Percentiles rank a stretch among this genome's conserved stretches.
Evolutionary conservation across 2,113 vertebrate species (phyloP).

Genomic region (Ptychochromis oligacanthus): DNA sequence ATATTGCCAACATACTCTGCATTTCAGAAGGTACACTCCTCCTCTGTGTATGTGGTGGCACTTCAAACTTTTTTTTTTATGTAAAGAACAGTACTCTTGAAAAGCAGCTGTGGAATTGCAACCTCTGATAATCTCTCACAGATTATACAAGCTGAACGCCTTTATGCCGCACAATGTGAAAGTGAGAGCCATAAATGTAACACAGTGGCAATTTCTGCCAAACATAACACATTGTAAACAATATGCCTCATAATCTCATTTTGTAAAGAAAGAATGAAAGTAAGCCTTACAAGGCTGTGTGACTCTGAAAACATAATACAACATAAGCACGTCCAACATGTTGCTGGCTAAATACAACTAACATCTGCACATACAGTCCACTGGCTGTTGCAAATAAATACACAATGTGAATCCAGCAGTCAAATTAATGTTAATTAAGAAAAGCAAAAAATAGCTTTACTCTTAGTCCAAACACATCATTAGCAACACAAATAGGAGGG

Average conservation of each 20-base stretch:
- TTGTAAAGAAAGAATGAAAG: not conserved
- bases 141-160: not conserved
- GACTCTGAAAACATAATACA: not conserved
- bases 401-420: not conserved
- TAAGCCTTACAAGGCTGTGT: not conserved
- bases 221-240: not conserved
- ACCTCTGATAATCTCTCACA: not conserved
- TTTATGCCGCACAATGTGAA: not conserved
- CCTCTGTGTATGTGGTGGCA: not conserved
- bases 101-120: not conserved
- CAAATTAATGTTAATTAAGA: not conserved
- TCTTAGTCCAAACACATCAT: not conserved
- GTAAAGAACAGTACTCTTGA: not conserved
- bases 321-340: not conserved
- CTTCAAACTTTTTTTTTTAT: rapidly evolving
- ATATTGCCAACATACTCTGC: conserved; percentile 86
- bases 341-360: not conserved
- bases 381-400: not conserved
- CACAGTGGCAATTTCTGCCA: not conserved
- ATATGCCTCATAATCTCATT: not conserved
- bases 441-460: not conserved
- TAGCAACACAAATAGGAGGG: not conserved
- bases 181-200: not conserved
- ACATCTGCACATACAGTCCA: not conserved
- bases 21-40: conserved; percentile 82